Base-by-base conservation (phyloP, 2,797 vertebrate genomes). In the Anguilla anguilla region DNA sequence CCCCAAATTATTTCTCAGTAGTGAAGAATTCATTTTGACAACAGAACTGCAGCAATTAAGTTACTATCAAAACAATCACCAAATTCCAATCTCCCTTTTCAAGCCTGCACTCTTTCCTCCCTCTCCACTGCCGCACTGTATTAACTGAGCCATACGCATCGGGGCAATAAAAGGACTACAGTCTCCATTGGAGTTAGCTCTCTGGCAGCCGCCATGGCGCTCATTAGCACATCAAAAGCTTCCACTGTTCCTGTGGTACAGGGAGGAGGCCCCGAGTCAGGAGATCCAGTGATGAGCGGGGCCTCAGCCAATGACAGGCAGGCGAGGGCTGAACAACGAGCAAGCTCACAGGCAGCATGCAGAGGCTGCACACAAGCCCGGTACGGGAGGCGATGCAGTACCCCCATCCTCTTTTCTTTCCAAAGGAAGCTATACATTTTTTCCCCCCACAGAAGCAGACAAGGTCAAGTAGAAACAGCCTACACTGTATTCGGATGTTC, bases 171-270 rank as follows among this genome's bases (percentile, higher is more conserved):
- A 22, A 55, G 10, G 11, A n/a, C 49, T 84, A 6, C n/a, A 17
- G 31, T 31, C 49, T 17, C 28, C 3, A 6, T 6, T 25, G 25
- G 13, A 55, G 51, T 19, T 19, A 22, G 43, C n/a, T 39, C 39
- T 11, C 46, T 6, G 11, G n/a, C 46, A 53, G 83, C 77, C 77
- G 83, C 77, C 77, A 81, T 25, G 77, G 43, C 77, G 6, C 39
- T n/a, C 46, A 82, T 82, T 82, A 82, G 25, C 79, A 82, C 79
- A 82, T 82, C 46, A 82, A 82, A 82, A 82, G 39, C 19, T 19
- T 5, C 43, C 79, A 6, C 43, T 10, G 31, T 57, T 84, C 83
- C n/a, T 17, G 51, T 17, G 83, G 83, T 25, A n/a, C 17, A 31
- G 22, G 35, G 59, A 85, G 84, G 51, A 10, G 83, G 11, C 10